Evolutionary conservation across 2,888 invertebrate species (phyloP), one percentile per base, ranked within the genome.

Genomic region (Graphium colonna): DNA sequence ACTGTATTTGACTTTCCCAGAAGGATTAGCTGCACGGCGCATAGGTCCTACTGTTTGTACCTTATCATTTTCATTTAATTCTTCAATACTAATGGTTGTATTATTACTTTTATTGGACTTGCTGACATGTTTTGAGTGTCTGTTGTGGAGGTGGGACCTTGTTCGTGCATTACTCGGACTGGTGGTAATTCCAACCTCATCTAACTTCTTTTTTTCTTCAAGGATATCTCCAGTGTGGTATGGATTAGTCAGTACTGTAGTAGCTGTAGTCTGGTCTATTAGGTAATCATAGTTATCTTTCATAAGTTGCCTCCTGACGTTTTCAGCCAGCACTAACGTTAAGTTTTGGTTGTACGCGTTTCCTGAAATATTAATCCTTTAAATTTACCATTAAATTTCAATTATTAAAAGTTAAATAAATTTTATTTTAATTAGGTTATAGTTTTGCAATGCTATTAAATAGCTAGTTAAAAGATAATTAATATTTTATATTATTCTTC

Each of bases 201-300:
- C 21, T 3, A 21, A 48, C 3, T 4, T 16, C 13, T n/a, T 9
- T 1, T 17, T 10, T 17, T 28, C 9, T 31, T 53, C 45, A 15
- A 46, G 46, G 10, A 43, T 38, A 10, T 63, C 65, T 0, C 54
- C 56, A 10, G 55, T 51, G 7, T 45, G 40, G n/a, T 33, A 33
- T 15, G 17, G 17, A n/a, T 39, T 39, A 1, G 15, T 28, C 5
- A 26, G 5, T 2, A 10, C 10, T 54, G 9, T 15, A 10, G 39
- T 26, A 1, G 31, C 9, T 12, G 31, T 28, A 21, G 39, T 15
- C 10, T 59, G 62, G 3, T 56, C 42, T 0, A 64, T 51, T 55
- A 62, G 55, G 56, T 81, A 81, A 59, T 80, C 79, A 54, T 79
- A 79, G 65, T 80, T 80, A 53, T 78, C 64, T 1, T 57, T 51